Evolutionary conservation across 2,888 invertebrate genomes (phyloP).

Genomic region (Hetaerina titia): DNA sequence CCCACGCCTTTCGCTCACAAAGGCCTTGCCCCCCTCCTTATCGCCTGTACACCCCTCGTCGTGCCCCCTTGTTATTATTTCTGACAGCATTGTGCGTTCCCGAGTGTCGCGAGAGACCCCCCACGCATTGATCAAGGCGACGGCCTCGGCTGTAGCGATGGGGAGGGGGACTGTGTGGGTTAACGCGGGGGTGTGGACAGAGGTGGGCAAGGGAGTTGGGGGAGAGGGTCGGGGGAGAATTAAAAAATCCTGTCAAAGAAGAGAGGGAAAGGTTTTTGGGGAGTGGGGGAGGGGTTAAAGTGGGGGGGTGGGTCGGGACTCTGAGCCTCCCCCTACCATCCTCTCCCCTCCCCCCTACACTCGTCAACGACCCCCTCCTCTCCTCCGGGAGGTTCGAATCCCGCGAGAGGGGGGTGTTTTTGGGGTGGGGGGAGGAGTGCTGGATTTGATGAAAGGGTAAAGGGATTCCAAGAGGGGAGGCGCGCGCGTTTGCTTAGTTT

Average conservation of each 20-base stretch:
- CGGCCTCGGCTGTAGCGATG: neutral
- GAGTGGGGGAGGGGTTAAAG: neutral
- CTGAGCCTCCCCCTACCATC: neutral
- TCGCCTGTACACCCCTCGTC: neutral
- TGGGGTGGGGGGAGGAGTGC: neutral
- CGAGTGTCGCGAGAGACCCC: constrained; percentile 6
- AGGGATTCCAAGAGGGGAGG: neutral
- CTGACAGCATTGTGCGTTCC: constrained; percentile 42
- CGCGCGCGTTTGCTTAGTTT: neutral
- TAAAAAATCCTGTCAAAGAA: neutral
- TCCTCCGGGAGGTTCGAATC: neutral
- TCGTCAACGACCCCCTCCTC: no score
- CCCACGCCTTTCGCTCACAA: neutral
- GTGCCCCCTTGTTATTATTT: constrained; percentile 43
- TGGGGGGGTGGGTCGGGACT: neutral
- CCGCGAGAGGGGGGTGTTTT: neutral
- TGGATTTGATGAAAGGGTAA: constrained; percentile 19
- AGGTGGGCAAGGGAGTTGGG: constrained; percentile 17
- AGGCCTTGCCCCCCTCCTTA: neutral
- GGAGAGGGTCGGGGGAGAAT: neutral
- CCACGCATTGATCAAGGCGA: constrained; percentile 29
- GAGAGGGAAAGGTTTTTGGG: neutral
- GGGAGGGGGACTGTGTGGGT: neutral
- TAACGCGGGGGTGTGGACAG: neutral
- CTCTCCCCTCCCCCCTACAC: no score